phyloP scores from a whole-genome alignment of 2,113 vertebrate genomes.

The Syngnathus scovelli region DNA sequence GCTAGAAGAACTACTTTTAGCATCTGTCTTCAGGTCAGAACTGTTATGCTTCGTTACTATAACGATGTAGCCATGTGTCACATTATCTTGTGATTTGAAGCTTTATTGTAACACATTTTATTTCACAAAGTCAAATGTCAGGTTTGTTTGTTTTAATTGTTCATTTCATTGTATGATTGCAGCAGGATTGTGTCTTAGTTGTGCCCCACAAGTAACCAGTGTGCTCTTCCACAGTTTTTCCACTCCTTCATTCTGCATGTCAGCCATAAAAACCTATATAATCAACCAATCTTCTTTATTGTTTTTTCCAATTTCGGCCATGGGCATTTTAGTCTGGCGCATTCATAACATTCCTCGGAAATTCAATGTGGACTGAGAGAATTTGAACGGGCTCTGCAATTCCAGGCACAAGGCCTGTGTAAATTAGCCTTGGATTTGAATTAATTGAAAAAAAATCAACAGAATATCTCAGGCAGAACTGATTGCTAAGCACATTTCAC shows the following conservation, averaged over 20 bases:
- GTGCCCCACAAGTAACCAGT: too few relatives aligned
- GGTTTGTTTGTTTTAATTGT: background rate
- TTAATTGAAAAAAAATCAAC: background rate
- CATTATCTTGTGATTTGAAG: background rate
- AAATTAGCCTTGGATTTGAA: conserved; percentile 1
- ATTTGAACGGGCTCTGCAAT: background rate
- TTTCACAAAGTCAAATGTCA: background rate
- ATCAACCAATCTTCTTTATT: conserved; percentile 1
- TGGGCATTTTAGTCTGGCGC: background rate
- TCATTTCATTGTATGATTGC: background rate
- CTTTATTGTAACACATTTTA: background rate
- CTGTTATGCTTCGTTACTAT: conserved; percentile 48
- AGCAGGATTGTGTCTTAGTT: too few relatives aligned
- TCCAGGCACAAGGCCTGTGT: background rate
- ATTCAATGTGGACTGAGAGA: conserved; percentile 1
- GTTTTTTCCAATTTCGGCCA: background rate
- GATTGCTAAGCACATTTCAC: background rate
- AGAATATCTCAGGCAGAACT: conserved; percentile 1
- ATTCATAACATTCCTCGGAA: background rate
- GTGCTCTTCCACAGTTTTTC: too few relatives aligned
- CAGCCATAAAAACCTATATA: background rate
- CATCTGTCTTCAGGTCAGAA: conserved; percentile 51
- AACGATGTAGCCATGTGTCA: conserved; percentile 42
- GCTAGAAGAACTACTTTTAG: conserved; percentile 55
- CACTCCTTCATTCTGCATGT: too few relatives aligned